Conservation (phyloP, 2,113 vertebrate genomes). For the Tupaia tana region DNA sequence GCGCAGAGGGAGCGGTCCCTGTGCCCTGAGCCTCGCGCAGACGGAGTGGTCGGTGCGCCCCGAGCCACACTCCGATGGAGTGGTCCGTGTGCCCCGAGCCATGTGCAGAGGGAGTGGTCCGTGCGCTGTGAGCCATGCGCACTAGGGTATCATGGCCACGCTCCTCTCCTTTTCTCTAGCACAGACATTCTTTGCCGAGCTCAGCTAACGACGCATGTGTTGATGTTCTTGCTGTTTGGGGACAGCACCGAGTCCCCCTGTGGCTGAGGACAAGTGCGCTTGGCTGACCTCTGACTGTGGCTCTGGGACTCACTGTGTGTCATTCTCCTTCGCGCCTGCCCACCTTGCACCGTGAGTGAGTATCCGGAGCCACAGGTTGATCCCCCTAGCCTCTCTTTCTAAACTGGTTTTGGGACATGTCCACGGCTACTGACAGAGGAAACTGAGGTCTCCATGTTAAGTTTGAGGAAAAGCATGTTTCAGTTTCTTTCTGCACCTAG, state of each 20-base stretch:
- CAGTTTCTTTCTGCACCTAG: constrained; percentile 1
- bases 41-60: too few species aligned
- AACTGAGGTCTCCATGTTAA: neutral
- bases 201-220: neutral
- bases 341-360: neutral
- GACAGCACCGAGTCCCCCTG: neutral
- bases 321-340: neutral
- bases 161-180: neutral
- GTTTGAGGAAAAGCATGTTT: neutral
- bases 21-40: too few species aligned
- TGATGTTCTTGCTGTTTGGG: neutral
- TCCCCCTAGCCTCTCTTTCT: neutral
- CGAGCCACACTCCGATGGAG: too few species aligned
- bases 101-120: neutral
- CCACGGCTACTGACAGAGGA: neutral
- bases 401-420: neutral
- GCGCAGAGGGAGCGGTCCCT: too few species aligned
- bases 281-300: neutral
- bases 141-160: too few species aligned
- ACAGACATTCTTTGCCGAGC: neutral
- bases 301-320: neutral
- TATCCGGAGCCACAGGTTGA: neutral
- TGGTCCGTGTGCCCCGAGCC: too few species aligned
- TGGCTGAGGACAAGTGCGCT: neutral
- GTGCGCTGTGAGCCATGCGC: too few species aligned